These are phyloP conservation scores for Digitonthophagus gazella DNA, from an alignment of 2,888 invertebrate species.

Conservation along the genomic window DNA sequence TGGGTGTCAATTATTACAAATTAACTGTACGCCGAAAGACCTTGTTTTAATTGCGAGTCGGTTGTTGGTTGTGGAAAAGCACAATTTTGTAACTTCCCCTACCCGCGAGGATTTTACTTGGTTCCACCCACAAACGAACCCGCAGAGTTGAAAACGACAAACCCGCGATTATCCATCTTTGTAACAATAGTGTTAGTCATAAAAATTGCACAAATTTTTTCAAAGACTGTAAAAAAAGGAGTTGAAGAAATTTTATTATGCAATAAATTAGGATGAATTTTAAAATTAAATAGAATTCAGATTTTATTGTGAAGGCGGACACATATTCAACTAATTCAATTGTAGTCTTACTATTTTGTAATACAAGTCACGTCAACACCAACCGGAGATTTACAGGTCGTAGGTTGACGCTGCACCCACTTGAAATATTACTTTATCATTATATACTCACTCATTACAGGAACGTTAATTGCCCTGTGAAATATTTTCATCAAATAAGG, in stretches of 20 bases:
- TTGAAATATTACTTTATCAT: not conserved
- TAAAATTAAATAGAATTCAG: too few relatives aligned
- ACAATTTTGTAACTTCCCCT: conserved; percentile 7
- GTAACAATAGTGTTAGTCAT: not conserved
- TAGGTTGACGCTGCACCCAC: not conserved
- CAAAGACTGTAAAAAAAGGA: too few relatives aligned
- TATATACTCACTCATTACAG: not conserved
- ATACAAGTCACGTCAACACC: not conserved
- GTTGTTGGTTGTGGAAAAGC: conserved; percentile 5
- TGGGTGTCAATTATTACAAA: conserved; percentile 6
- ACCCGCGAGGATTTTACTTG: conserved; percentile 31
- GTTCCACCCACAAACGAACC: not conserved
- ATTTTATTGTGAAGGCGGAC: too few relatives aligned
- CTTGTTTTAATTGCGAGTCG: conserved; percentile 9
- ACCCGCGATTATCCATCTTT: not conserved
- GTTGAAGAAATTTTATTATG: too few relatives aligned
- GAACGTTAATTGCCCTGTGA: not conserved
- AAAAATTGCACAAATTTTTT: too few relatives aligned
- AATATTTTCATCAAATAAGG: not conserved
- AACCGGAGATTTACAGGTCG: not conserved
- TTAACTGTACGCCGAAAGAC: not conserved
- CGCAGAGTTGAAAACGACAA: not conserved
- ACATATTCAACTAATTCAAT: too few relatives aligned
- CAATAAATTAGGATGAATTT: too few relatives aligned
- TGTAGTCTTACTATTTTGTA: not conserved